These are phyloP conservation scores for Myotis pilosus DNA, from an alignment of 2,797 vertebrate species.

Conservation along the genomic window DNA sequence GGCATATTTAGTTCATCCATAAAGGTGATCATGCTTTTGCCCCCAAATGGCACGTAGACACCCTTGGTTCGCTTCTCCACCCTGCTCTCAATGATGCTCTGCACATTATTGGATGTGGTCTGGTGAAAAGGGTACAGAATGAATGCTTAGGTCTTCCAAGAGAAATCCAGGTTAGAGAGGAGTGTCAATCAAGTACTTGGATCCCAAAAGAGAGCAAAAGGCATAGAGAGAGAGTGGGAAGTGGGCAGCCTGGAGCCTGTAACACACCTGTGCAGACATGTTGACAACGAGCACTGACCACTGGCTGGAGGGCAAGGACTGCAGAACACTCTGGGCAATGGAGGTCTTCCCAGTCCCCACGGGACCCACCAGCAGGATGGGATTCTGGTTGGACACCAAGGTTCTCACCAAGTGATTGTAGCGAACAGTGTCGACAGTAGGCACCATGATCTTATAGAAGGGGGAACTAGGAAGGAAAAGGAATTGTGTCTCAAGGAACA, in stretches of 20 bases:
- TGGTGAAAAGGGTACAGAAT: conserved; percentile 58
- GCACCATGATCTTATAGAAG: conserved; percentile 91
- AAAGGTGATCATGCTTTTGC: conserved; percentile 90
- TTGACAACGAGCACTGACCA: conserved; percentile 90
- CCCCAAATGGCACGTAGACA: conserved; percentile 88
- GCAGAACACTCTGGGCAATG: conserved; percentile 89
- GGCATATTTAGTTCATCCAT: conserved; percentile 95
- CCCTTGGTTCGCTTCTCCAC: conserved; percentile 92
- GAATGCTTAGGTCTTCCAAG: not conserved
- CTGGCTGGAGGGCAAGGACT: conserved; percentile 84
- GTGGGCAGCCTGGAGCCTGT: fast-evolving
- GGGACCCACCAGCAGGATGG: conserved; percentile 89
- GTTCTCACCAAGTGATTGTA: conserved; percentile 90
- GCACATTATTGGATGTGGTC: conserved; percentile 91
- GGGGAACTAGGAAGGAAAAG: conserved; percentile 68
- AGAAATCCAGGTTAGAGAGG: not conserved
- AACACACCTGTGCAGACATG: conserved; percentile 92
- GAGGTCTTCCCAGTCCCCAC: conserved; percentile 94
- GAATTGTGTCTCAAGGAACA: not conserved
- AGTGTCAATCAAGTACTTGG: not conserved
- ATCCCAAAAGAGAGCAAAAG: not conserved
- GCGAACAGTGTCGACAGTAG: conserved; percentile 91
- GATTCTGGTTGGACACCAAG: conserved; percentile 85
- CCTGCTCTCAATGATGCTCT: conserved; percentile 90
- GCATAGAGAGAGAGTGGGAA: not conserved